A percentile compares a stretch with the other conserved stretches of the same genome.
phyloP scores from a whole-genome alignment of 2,113 vertebrate species.

The Gavia stellata region DNA sequence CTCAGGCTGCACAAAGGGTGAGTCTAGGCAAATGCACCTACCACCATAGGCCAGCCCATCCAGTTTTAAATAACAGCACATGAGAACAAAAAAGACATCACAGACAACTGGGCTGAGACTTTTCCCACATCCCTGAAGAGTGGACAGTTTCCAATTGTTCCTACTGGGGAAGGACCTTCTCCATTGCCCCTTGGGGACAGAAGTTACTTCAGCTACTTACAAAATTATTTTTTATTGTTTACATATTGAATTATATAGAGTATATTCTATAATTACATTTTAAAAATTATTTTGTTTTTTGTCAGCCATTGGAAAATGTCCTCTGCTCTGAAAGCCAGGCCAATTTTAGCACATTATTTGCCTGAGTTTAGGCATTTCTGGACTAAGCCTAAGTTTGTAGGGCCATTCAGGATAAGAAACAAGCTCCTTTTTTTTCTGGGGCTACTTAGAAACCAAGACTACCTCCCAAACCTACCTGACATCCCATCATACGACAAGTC shows the following conservation, averaged over 20 bases:
- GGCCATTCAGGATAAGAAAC: rapidly evolving
- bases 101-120: neutral
- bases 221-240: neutral
- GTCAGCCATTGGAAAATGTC: neutral
- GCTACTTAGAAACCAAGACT: neutral
- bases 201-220: neutral
- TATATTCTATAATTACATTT: neutral
- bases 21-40: neutral
- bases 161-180: neutral
- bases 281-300: neutral
- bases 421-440: neutral
- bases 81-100: neutral
- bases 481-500: neutral
- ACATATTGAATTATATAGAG: neutral
- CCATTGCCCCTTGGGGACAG: rapidly evolving
- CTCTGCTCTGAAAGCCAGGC: neutral
- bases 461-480: neutral
- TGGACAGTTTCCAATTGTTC: neutral
- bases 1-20: neutral
- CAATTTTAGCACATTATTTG: neutral
- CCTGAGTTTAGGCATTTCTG: neutral
- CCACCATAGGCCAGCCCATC: neutral
- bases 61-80: rapidly evolving
- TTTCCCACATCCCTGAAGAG: neutral
- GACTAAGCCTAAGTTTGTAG: neutral